Evolutionary conservation across 2,113 vertebrate genomes (phyloP), one percentile per base, ranked within the genome.

Genomic region (Ursus arctos): DNA sequence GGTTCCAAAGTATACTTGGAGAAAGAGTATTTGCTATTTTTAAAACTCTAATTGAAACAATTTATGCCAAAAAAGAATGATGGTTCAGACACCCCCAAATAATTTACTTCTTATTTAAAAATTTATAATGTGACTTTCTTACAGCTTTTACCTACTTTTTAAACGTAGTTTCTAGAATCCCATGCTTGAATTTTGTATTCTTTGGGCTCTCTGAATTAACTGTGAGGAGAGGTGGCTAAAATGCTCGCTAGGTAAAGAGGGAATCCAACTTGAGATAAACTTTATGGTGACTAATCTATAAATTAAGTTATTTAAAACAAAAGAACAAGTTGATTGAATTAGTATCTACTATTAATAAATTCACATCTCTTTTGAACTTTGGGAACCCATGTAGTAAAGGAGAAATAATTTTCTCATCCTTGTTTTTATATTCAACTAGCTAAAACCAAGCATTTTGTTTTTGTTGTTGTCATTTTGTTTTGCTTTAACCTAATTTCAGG

Each of bases 31-130:
- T 91, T 93, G 47, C 19, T 79, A 47, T 77, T 77, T 49, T 31
- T 31, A 77, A 91, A 93, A 95, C 80, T 91, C 26, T 83, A 84
- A 72, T 69, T 84, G 83, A 90, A 95, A 31, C 12, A 69, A 40
- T 59, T 94, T 67, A 26, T 43, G 43, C 31, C 22, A 82, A 86
- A 24, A 49, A 31, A 86, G 49, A 85, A 83, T 3, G 77, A 26
- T 86, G 63, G 36, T 79, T 1, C 16, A 79, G 19, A 79, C 8
- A 87, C 21, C 19, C 19, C 3, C 67, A 82, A 88, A 76, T 79
- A 69, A 74, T 89, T 85, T 51, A 80, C 31, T 67, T 89, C 59
- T 77, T 79, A 92, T 92, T 76, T 80, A 6, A 53, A 69, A 82
- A 71, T 79, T 49, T 85, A 61, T 47, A 74, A 76, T 57, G 22